These are phyloP conservation scores for Gryllus bimaculatus DNA, from an alignment of 1,140 invertebrate species.

Conservation along the genomic window DNA sequence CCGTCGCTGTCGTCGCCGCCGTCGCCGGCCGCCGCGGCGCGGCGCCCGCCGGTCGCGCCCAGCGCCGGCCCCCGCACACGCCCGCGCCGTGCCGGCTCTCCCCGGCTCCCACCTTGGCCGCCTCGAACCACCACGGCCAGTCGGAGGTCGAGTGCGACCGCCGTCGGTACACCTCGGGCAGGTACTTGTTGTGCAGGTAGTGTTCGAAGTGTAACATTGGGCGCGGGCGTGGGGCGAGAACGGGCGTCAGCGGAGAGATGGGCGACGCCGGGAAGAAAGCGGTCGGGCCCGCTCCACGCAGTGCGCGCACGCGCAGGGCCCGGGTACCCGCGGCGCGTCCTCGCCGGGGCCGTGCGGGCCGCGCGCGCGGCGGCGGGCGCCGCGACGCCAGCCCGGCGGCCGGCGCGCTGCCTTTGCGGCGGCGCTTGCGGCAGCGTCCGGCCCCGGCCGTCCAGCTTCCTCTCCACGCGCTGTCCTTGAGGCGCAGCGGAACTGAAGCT, in stretches of 20 bases:
- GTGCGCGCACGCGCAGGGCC: conserved; percentile 34
- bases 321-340: conserved; percentile 36
- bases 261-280: conserved; percentile 49
- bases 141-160: conserved; percentile 69
- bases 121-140: conserved; percentile 43
- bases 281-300: conserved; percentile 34
- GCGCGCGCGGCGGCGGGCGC: conserved; percentile 26
- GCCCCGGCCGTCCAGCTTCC: conserved; percentile 39
- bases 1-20: too few relatives aligned
- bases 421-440: conserved; percentile 21
- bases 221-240: conserved; percentile 36
- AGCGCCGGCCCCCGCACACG: conserved; percentile 61
- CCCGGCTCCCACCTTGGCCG: conserved; percentile 31
- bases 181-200: conserved; percentile 62
- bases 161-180: conserved; percentile 54
- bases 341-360: conserved; percentile 28
- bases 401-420: conserved; percentile 30
- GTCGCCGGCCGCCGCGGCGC: conserved; percentile 14
- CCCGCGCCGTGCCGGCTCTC: conserved; percentile 33
- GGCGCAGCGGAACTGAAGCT: conserved; percentile 47
- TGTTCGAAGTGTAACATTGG: conserved; percentile 54
- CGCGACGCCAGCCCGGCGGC: conserved; percentile 29
- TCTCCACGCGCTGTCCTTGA: conserved; percentile 41
- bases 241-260: conserved; percentile 40
- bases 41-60: conserved; percentile 30